Conservation (phyloP, 2,888 invertebrate genomes). For the Neoaliturus tenellus region DNA sequence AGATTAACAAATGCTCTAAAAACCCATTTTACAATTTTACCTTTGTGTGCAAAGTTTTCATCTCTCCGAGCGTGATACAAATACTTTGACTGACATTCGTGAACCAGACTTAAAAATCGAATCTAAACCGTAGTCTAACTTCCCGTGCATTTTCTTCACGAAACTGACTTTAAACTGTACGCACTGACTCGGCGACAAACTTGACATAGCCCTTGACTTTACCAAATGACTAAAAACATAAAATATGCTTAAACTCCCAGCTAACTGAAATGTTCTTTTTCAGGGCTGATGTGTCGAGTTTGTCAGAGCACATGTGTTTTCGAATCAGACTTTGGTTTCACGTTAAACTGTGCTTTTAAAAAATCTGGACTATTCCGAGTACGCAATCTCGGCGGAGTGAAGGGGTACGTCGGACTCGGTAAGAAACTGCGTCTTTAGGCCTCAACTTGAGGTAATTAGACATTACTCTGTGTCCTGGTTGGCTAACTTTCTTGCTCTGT, state of each 20-base stretch:
- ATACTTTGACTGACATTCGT: no score
- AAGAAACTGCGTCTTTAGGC: constrained; percentile 71
- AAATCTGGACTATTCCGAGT: constrained; percentile 94
- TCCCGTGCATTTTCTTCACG: no score
- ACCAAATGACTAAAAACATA: background rate
- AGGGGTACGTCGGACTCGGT: constrained; percentile 94
- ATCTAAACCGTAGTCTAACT: no score
- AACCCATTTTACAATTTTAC: no score
- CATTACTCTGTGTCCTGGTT: constrained; percentile 23
- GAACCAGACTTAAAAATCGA: no score
- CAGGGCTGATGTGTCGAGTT: constrained; percentile 74
- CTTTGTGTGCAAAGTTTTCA: no score
- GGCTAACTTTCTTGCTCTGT: background rate
- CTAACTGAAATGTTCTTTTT: constrained; percentile 58
- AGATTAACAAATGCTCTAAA: no score
- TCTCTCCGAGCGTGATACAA: no score
- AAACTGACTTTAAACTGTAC: constrained; percentile 12
- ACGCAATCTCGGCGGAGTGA: constrained; percentile 92
- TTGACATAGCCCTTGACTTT: background rate
- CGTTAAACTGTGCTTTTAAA: constrained; percentile 94
- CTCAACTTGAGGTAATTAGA: constrained; percentile 24
- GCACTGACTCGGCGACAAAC: background rate
- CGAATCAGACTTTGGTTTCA: constrained; percentile 93
- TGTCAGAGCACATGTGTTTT: constrained; percentile 89
- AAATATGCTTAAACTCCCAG: background rate